Base-by-base conservation (phyloP, 2,113 vertebrate species). In the Nestor notabilis region DNA sequence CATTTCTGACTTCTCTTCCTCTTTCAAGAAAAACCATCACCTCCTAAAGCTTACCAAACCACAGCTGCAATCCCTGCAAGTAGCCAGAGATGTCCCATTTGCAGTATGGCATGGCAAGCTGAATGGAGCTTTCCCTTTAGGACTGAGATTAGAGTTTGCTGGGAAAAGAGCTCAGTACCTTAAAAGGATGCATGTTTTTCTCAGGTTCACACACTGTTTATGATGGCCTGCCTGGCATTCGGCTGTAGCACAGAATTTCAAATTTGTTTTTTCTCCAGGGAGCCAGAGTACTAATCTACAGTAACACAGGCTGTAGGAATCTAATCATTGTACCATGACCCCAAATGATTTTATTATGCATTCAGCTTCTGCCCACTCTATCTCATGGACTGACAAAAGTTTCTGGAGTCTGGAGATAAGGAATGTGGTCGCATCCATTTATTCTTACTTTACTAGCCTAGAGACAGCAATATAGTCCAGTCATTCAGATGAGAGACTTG, bases 401-500 rank as follows among this genome's bases (percentile, higher is more conserved):
- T 97, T 95, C 96, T 97, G 96, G 94, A 95, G 92, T 83, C 68
- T 87, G 81, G 79, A 96, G 97, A 97, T 97, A 97, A 97, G 95
- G 90, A 96, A 94, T 63, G 75, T 86, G 94, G 93, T 92, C 6
- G 4, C 90, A 96, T 91, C 91, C 81, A 96, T 97, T 97, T 97
- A 97, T 95, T 92, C 83, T 95, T 71, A 49, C 92, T 91, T 91
- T 87, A 84, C 92, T 95, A 89, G 94, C 97, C 96, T 88, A 86
- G 43, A 97, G 96, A 96, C 92, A 94, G 94, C 90, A 92, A 96
- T 87, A 87, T 78, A 97, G 96, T 94, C 83, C 78, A 95, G 78
- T 81, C 88, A 89, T 89, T 97, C 89, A 91, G 84, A 96, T 86
- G 89, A 96, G 74, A 95, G 81, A 31, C 90, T 88, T 65, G 58